Percentiles rank a stretch among this genome's conserved stretches.
Evolutionary conservation across 2,797 vertebrate genomes (phyloP).

Genomic region (Chromobotia macracanthus): DNA sequence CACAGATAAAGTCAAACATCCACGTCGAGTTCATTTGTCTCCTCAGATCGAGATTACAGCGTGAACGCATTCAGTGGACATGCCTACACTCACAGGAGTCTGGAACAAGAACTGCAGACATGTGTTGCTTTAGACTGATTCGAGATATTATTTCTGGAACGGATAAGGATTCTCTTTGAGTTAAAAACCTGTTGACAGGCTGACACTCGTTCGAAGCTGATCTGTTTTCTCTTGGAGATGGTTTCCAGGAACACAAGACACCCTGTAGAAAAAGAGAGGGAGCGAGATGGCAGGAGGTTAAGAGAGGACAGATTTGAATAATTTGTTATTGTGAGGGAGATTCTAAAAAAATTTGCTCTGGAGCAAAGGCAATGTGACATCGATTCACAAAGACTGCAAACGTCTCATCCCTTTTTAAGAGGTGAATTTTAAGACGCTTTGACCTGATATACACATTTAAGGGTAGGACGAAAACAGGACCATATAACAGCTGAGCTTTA

Average conservation of each 20-base stretch:
- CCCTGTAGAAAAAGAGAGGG: background rate
- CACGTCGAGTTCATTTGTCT: conserved; percentile 30
- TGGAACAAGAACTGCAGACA: background rate
- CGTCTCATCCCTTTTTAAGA: conserved; percentile 13
- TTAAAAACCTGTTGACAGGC: conserved; percentile 32
- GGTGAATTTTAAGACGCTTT: conserved; percentile 8
- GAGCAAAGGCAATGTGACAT: conserved; percentile 40
- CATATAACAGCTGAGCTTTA: background rate
- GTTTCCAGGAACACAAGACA: conserved; percentile 31
- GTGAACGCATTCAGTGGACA: conserved; percentile 10
- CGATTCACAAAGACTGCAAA: conserved; percentile 33
- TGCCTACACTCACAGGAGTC: conserved; percentile 6
- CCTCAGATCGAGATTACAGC: conserved; percentile 6
- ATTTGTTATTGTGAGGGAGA: conserved; percentile 33
- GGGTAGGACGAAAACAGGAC: conserved; percentile 25
- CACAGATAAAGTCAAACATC: background rate
- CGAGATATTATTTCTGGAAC: conserved; percentile 30
- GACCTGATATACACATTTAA: conserved; percentile 15
- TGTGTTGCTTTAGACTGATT: background rate
- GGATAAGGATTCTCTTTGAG: conserved; percentile 21
- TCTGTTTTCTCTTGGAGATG: conserved; percentile 1
- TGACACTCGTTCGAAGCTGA: conserved; percentile 34
- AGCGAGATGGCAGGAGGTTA: background rate
- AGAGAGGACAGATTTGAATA: conserved; percentile 42
- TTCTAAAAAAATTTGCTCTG: conserved; percentile 39